Base-by-base conservation (phyloP, 2,797 vertebrate genomes). In the Darevskia mixta region DNA sequence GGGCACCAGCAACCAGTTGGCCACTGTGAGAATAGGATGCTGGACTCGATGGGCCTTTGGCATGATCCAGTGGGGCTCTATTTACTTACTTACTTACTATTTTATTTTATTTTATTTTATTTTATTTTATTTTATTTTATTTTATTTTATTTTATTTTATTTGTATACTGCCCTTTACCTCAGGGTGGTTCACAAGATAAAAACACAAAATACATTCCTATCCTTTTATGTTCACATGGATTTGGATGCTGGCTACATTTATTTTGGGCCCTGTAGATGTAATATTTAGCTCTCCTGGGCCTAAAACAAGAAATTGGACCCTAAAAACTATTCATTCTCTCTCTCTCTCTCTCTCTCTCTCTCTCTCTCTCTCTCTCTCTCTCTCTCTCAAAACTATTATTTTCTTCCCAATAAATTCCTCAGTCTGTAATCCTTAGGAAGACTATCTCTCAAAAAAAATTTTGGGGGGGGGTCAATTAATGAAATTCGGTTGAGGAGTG, bases 301-400 rank as follows among this genome's bases (percentile, higher is more conserved):
- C n/a, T 82, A 80, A 82, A 82, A 87, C n/a, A 67, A 82, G 72
- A 82, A 87, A 82, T 87, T 82, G 49, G 32, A 77, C 38, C n/a
- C n/a, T 79, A 79, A 79, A 72, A 77, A 55, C 66, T 67, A 35
- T 79, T 69, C 11, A 49, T 49, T 49, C 11, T 49, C 45, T 49
- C 10, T 11, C 8, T 1, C 2, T 64, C 73, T 76, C 15, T 3
- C 32, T 18, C 73, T 35, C 43, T 43, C 43, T 43, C 43, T 43
- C 43, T 43, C 43, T 75, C 13, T 35, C 64, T 79, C 20, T 5
- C 41, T 25, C 66, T n/a, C 45, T 25, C 67, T 79, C 11, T 69
- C 64, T 67, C 23, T 9, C 41, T 27, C 67, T 20, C 67, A 49
- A 29, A 49, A 29, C 38, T 15, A 55, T 76, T 82, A 8, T 87